Base-by-base conservation (phyloP, 2,113 vertebrate genomes). In the Circaetus cinerascens region DNA sequence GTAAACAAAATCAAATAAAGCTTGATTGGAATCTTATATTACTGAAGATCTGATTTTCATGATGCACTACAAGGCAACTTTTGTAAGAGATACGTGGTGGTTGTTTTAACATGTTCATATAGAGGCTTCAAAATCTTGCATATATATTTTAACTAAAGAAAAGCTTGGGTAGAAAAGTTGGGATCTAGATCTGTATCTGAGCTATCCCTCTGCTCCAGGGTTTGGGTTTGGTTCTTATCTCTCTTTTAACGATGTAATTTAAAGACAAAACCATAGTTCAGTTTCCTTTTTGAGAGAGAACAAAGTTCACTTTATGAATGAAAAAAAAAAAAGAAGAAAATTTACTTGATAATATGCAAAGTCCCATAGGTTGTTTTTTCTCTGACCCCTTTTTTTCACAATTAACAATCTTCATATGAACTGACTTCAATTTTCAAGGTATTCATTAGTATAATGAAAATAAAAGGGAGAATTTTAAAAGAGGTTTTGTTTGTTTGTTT, bases 1-100 rank as follows among this genome's bases (percentile, higher is more conserved):
- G 91, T 96, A 97, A 94, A 97, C 93, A 94, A 85, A 96, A 95
- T 92, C 95, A 95, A 97, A 95, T 94, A 94, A 97, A 85, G 87
- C 89, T 77, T 90, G 85, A 92, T 86, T 85, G 89, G 89, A 95
- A 93, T 93, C 88, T 82, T 94, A 82, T 95, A 93, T 97, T 94
- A 93, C 84, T 93, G 46, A 94, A 88, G 84, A 86, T 93, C 66
- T 87, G 83, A 92, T 95, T 95, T 97, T 93, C 91, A 69, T 86
- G 80, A 88, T 94, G 86, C 55, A 73, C 94, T 95, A 94, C 93
- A 96, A 93, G 89, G 93, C 73, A 95, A 91, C 76, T 92, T 91
- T 86, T 94, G 79, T 92, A 94, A 91, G 73, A 95, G 86, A 79
- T 94, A 95, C 3, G 66, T 55, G 91, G 62, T 96, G 81, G 87